phyloP scores from a whole-genome alignment of 2,113 vertebrate species.

The Suricata suricatta region DNA sequence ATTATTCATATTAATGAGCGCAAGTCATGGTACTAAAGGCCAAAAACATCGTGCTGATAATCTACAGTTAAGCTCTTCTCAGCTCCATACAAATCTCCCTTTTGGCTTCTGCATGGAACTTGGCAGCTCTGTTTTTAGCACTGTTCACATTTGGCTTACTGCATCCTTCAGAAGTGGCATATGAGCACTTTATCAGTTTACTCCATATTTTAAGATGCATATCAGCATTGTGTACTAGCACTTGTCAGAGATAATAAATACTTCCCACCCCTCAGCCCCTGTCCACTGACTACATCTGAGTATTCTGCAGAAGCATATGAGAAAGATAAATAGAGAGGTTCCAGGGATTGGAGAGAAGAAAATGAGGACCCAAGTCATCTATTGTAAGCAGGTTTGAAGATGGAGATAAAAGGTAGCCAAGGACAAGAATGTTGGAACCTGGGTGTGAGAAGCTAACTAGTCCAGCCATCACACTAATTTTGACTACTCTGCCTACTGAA shows the following conservation, averaged over 20 bases:
- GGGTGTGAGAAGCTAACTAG: background rate
- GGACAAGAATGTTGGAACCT: background rate
- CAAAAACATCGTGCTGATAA: constrained; percentile 67
- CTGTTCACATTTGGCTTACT: constrained; percentile 72
- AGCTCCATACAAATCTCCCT: constrained; percentile 77
- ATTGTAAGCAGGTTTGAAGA: background rate
- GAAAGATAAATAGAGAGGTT: background rate
- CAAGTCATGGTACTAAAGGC: constrained; percentile 35
- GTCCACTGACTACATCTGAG: background rate
- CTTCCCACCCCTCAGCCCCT: background rate
- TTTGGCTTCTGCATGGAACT: constrained; percentile 73
- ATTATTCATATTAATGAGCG: constrained; percentile 47
- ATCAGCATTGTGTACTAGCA: constrained; percentile 64
- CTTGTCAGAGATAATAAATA: constrained; percentile 64
- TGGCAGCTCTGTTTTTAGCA: constrained; percentile 74
- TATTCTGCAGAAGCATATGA: background rate
- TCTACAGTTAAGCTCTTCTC: constrained; percentile 78
- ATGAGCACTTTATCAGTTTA: constrained; percentile 68
- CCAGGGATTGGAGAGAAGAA: background rate
- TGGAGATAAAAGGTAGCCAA: background rate
- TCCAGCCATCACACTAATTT: background rate
- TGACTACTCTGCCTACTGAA: background rate
- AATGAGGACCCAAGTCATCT: background rate
- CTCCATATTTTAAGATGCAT: constrained; percentile 68
- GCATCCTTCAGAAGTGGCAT: constrained; percentile 64